phyloP scores from a whole-genome alignment of 2,797 vertebrate genomes.

The Thripadectes ignobilis region DNA sequence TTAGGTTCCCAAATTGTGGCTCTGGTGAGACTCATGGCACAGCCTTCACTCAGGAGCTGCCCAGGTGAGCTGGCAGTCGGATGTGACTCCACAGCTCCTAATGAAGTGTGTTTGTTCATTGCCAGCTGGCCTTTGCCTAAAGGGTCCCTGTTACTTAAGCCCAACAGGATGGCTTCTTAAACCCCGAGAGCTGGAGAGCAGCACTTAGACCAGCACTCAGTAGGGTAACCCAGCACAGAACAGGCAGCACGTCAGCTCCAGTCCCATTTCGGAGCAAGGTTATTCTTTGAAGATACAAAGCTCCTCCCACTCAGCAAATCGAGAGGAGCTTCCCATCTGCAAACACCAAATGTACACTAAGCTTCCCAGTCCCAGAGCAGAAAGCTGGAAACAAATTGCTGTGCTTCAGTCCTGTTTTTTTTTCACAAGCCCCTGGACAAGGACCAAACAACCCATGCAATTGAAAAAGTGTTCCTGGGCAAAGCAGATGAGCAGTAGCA shows the following conservation, averaged over 20 bases:
- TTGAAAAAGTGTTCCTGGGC: not conserved
- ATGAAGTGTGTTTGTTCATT: not conserved
- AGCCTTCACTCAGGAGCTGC: not conserved
- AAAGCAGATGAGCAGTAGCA: not conserved
- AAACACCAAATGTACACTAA: fast-evolving
- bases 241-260: fast-evolving
- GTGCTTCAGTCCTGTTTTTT: not conserved
- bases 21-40: not conserved
- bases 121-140: not conserved
- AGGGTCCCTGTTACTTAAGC: not conserved
- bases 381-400: not conserved
- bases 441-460: not conserved
- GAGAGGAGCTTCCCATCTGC: not conserved
- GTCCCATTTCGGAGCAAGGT: not conserved
- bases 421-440: not conserved
- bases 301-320: not conserved
- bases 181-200: not conserved
- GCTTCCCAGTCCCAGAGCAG: not conserved
- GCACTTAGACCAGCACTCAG: not conserved
- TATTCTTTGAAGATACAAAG: not conserved
- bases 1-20: not conserved
- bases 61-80: not conserved
- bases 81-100: not conserved
- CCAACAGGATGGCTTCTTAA: not conserved
- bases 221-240: not conserved